Percentiles rank a stretch among this genome's conserved stretches.
phyloP scores from a whole-genome alignment of 2,797 vertebrate genomes.

The Rousettus madagascariensis region DNA sequence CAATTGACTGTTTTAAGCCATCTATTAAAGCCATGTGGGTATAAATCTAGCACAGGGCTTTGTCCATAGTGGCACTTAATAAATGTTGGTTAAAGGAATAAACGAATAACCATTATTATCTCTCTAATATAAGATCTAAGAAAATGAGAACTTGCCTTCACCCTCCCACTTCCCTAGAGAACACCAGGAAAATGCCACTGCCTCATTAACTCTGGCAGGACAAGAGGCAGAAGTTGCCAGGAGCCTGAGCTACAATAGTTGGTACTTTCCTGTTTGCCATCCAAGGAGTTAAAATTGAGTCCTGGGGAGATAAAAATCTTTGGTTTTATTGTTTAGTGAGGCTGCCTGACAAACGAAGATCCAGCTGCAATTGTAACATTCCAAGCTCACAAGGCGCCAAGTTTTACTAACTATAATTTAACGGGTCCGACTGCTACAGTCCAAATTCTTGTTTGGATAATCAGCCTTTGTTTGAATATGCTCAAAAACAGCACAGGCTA shows the following conservation, averaged over 20 bases:
- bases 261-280: constrained; percentile 67
- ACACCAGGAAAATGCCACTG: neutral
- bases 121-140: neutral
- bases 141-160: neutral
- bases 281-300: constrained; percentile 85
- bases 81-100: neutral
- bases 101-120: neutral
- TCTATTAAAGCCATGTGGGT: neutral
- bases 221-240: neutral
- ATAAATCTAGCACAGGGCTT: neutral
- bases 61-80: constrained; percentile 7
- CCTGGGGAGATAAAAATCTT: constrained; percentile 85
- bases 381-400: constrained; percentile 86
- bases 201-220: neutral
- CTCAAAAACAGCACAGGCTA: constrained; percentile 84
- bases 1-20: neutral
- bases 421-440: constrained; percentile 83
- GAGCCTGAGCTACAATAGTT: neutral
- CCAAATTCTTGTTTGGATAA: constrained; percentile 91
- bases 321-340: constrained; percentile 82
- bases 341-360: constrained; percentile 83
- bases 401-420: constrained; percentile 89
- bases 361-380: constrained; percentile 86
- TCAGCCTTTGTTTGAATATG: constrained; percentile 91
- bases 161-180: neutral